Evolutionary conservation across 2,888 invertebrate species (phyloP).

Genomic region (Urechis unicinctus): DNA sequence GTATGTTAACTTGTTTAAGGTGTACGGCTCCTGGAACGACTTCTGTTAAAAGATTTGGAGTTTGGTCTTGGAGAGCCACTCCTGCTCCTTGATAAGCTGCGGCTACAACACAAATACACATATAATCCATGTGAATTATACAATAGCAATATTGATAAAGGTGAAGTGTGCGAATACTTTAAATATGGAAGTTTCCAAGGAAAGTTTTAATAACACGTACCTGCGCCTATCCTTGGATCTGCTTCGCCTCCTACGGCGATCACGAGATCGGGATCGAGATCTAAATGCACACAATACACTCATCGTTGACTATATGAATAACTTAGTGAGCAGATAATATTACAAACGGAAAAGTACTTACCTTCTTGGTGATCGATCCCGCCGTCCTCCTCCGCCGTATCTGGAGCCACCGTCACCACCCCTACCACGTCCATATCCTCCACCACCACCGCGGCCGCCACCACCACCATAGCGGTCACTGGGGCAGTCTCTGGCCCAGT

Average conservation of each 20-base stretch:
- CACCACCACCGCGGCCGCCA: not conserved
- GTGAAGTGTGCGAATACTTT: too few relatives aligned
- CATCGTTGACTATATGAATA: not conserved
- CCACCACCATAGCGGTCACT: slow-evolving; percentile 30
- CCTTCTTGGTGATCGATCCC: not conserved
- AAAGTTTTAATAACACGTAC: not conserved
- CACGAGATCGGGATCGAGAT: not conserved
- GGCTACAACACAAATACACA: too few relatives aligned
- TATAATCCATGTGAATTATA: too few relatives aligned
- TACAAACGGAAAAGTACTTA: not conserved
- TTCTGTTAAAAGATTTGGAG: too few relatives aligned
- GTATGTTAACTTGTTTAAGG: too few relatives aligned
- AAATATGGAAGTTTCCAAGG: not conserved
- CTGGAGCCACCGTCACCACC: not conserved
- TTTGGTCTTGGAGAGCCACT: too few relatives aligned
- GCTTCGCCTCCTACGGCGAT: not conserved
- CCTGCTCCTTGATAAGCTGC: not conserved
- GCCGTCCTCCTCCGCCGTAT: not conserved
- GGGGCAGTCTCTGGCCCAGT: slow-evolving; percentile 51
- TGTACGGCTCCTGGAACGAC: too few relatives aligned
- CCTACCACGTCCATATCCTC: not conserved
- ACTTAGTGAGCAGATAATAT: not conserved
- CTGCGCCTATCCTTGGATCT: not conserved
- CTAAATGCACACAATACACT: not conserved
- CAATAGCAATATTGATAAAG: too few relatives aligned